These are phyloP conservation scores for Erannis defoliaria DNA, from an alignment of 2,888 invertebrate genomes.

Conservation along the genomic window DNA sequence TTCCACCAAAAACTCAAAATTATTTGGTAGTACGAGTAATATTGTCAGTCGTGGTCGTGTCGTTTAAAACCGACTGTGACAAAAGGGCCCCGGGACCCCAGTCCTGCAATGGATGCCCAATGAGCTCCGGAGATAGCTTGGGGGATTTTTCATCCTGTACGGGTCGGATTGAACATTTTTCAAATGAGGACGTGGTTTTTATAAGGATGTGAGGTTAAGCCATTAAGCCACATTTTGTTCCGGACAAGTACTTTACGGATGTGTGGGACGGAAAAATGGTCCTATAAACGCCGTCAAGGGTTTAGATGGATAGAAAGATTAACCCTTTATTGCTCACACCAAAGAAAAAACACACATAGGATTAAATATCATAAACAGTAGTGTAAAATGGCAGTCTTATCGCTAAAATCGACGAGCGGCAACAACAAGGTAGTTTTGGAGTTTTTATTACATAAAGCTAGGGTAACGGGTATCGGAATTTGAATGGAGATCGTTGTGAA, in stretches of 20 bases:
- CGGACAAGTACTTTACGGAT: slow-evolving; percentile 5
- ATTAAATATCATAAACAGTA: no score
- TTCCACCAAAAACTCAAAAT: no score
- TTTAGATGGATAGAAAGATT: not conserved
- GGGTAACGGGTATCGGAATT: no score
- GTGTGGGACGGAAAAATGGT: slow-evolving; percentile 9
- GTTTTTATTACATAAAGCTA: no score
- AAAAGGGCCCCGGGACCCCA: not conserved
- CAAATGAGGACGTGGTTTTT: slow-evolving; percentile 28
- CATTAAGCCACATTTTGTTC: slow-evolving; percentile 20
- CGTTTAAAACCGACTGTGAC: not conserved
- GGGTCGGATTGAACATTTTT: slow-evolving; percentile 32
- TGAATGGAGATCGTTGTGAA: no score
- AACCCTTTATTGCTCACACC: no score
- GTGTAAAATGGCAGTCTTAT: no score
- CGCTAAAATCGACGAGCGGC: no score
- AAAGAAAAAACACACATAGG: no score
- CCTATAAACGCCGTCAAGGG: slow-evolving; percentile 4
- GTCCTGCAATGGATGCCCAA: slow-evolving; percentile 22
- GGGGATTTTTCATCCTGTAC: slow-evolving; percentile 19
- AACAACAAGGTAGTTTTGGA: no score
- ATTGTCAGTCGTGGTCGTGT: not conserved
- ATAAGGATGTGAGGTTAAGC: slow-evolving; percentile 23
- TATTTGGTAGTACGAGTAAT: no score
- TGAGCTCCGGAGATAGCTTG: slow-evolving; percentile 25